These are phyloP conservation scores for Orthonyx spaldingii DNA, from an alignment of 2,113 vertebrate species.

Conservation along the genomic window DNA sequence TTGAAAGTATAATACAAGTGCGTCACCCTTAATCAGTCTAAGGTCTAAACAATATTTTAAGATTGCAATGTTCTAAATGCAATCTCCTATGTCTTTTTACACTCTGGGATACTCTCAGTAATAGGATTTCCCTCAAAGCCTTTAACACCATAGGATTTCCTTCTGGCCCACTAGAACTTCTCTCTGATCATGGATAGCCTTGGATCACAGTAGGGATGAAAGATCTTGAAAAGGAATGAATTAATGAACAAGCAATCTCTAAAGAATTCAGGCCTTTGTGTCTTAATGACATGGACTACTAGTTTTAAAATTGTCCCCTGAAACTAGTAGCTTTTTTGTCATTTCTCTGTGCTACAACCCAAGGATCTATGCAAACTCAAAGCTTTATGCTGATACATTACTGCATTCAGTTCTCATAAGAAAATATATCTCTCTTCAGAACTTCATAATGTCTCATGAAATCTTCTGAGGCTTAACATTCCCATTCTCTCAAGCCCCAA, in stretches of 20 bases:
- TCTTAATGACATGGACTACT: slow-evolving; percentile 1
- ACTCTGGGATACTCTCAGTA: not conserved
- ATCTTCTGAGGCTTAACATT: slow-evolving; percentile 29
- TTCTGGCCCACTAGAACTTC: not conserved
- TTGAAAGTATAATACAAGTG: not conserved
- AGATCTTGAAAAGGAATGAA: slow-evolving; percentile 60
- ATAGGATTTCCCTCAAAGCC: slow-evolving; percentile 1
- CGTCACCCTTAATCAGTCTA: not conserved
- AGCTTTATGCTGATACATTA: slow-evolving; percentile 48
- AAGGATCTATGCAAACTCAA: not conserved
- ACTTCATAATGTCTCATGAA: slow-evolving; percentile 34
- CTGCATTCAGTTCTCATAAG: slow-evolving; percentile 23
- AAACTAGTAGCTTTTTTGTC: not conserved
- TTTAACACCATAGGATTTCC: slow-evolving; percentile 15
- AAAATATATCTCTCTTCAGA: slow-evolving; percentile 32
- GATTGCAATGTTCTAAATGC: not conserved
- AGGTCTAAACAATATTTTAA: not conserved
- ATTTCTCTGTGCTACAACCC: slow-evolving; percentile 1
- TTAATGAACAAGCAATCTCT: slow-evolving; percentile 42
- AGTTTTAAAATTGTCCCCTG: slow-evolving; percentile 12
- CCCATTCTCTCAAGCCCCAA: not conserved
- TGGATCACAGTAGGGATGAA: slow-evolving; percentile 10
- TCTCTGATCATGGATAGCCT: slow-evolving; percentile 35
- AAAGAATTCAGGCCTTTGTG: slow-evolving; percentile 8
- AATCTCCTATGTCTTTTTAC: not conserved